Percentiles rank a stretch among this genome's conserved stretches.
Evolutionary conservation across 92 coral and sea anemone species (phyloP).

Genomic region (Isaurus tuberculatus): DNA sequence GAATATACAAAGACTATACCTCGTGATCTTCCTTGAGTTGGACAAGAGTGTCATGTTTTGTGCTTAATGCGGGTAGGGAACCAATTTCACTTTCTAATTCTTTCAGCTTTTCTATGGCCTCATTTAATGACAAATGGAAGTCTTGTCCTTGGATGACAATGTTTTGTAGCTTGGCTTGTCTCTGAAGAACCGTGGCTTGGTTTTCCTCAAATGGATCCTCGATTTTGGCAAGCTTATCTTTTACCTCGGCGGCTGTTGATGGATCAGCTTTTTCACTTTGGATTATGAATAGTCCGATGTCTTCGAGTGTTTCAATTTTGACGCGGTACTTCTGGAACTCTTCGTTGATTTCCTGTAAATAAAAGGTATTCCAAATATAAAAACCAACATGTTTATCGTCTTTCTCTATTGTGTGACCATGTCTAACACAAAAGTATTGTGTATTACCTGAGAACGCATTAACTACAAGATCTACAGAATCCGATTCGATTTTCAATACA

Average conservation of each 20-base stretch:
- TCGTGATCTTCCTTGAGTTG: slow-evolving; percentile 92
- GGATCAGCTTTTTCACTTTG: slow-evolving; percentile 87
- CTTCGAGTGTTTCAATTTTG: slow-evolving; percentile 85
- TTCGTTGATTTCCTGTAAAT: slow-evolving; percentile 71
- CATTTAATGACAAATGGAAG: slow-evolving; percentile 79
- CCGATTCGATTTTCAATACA: too few relatives aligned
- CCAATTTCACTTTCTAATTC: slow-evolving; percentile 75
- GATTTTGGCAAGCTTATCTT: slow-evolving; percentile 65
- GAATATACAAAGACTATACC: slow-evolving; percentile 54
- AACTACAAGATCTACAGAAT: too few relatives aligned
- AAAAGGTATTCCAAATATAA: background rate
- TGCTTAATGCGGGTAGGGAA: slow-evolving; percentile 76
- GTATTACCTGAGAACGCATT: too few relatives aligned
- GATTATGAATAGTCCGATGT: slow-evolving; percentile 65
- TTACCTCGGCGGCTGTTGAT: slow-evolving; percentile 79
- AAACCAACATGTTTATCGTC: background rate
- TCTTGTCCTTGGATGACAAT: slow-evolving; percentile 79
- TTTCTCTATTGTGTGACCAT: too few relatives aligned
- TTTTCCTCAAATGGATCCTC: slow-evolving; percentile 83
- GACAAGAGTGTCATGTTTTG: slow-evolving; percentile 72
- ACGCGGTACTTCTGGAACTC: slow-evolving; percentile 82
- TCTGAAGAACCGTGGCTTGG: slow-evolving; percentile 74
- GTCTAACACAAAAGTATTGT: background rate
- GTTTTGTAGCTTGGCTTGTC: slow-evolving; percentile 88
- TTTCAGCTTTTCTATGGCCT: slow-evolving; percentile 72